Conservation (phyloP, 2,797 vertebrate genomes). For the Valencia hispanica region DNA sequence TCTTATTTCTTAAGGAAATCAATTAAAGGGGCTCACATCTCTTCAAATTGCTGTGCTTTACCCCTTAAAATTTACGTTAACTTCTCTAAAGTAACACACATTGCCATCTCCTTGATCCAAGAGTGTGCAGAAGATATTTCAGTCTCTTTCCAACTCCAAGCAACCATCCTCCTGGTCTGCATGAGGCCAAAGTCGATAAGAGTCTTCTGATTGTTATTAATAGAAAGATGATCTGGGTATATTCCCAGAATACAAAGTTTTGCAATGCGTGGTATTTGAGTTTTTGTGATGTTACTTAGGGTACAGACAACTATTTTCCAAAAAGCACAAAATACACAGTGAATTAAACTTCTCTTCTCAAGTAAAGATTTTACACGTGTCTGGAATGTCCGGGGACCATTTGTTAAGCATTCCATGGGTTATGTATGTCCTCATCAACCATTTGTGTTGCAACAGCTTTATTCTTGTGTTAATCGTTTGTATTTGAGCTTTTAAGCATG, state of each 20-base stretch:
- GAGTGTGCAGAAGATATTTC: not conserved
- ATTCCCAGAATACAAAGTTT: slow-evolving; percentile 4
- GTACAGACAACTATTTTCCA: not conserved
- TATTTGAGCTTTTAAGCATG: not conserved
- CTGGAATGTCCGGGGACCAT: slow-evolving; percentile 1
- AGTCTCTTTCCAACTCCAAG: not conserved
- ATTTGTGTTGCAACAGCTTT: not conserved
- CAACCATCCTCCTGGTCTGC: not conserved
- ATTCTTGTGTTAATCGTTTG: slow-evolving; percentile 4
- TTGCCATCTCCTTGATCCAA: not conserved
- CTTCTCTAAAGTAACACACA: not conserved
- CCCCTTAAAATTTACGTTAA: no score
- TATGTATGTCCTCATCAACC: not conserved
- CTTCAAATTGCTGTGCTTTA: no score
- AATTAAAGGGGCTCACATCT: no score
- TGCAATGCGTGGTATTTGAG: not conserved
- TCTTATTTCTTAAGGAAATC: no score
- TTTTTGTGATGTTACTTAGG: not conserved
- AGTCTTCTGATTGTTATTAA: no score
- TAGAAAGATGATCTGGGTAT: not conserved
- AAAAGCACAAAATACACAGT: not conserved
- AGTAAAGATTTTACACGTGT: not conserved
- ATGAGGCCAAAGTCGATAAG: not conserved
- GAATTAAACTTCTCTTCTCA: not conserved
- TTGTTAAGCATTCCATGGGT: not conserved